These are phyloP conservation scores for Drepanosiphum platanoidis DNA, from an alignment of 2,888 invertebrate species.

Conservation along the genomic window DNA sequence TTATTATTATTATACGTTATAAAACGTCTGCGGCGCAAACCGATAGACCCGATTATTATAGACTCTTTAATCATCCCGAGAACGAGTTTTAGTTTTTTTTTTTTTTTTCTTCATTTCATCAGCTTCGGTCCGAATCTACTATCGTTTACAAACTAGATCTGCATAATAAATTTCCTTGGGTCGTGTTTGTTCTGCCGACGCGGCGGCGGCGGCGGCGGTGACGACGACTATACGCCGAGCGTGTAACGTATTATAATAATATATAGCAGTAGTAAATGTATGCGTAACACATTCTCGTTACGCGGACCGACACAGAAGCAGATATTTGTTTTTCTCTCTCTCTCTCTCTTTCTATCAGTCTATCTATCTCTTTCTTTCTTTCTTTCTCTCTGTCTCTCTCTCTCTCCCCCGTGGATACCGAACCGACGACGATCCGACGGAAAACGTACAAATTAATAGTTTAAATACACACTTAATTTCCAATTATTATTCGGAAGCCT, in stretches of 20 bases:
- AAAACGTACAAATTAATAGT: constrained; percentile 20
- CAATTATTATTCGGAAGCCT: constrained; percentile 19
- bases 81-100: neutral
- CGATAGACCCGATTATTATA: neutral
- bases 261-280: neutral
- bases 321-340: neutral
- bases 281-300: neutral
- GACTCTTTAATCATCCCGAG: neutral
- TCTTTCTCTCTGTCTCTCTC: no score
- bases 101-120: neutral
- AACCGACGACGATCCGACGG: constrained; percentile 7
- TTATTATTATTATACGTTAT: no score
- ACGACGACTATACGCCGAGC: neutral
- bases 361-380: no score
- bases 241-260: neutral
- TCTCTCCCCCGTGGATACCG: no score
- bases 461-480: constrained; percentile 1
- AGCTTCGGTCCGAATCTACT: neutral
- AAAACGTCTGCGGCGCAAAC: no score
- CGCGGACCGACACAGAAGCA: neutral
- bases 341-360: no score
- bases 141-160: constrained; percentile 16
- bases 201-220: neutral
- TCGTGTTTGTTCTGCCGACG: constrained; percentile 31
- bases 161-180: constrained; percentile 9